phyloP scores from a whole-genome alignment of 2,113 vertebrate species.

The Hiodon alosoides region DNA sequence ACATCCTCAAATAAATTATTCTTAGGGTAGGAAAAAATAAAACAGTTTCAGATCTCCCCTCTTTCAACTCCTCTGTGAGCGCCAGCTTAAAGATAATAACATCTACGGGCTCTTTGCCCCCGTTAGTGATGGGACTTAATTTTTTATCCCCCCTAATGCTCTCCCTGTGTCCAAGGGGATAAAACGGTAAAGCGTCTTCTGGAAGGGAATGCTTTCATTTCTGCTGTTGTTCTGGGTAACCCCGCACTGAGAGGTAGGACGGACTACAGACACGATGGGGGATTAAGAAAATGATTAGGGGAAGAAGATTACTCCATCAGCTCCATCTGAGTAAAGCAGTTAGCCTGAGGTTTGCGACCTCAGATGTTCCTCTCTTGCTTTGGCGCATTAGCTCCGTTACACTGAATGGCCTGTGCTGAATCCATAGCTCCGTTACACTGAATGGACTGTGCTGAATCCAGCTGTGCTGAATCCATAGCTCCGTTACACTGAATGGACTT shows the following conservation, averaged over 20 bases:
- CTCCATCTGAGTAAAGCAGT: not conserved
- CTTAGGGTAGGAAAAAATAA: not conserved
- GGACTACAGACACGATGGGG: not conserved
- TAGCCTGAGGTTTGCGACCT: not conserved
- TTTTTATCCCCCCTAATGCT: not conserved
- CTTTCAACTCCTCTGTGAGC: not conserved
- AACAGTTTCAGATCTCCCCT: not conserved
- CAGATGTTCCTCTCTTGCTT: not conserved
- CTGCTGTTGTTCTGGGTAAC: not conserved
- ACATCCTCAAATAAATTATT: too few relatives aligned
- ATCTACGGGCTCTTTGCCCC: not conserved
- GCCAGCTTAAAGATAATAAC: slow-evolving; percentile 2
- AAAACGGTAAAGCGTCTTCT: not conserved
- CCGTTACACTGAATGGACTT: too few relatives aligned
- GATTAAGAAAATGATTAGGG: not conserved
- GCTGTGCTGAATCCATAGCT: too few relatives aligned
- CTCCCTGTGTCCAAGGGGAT: not conserved
- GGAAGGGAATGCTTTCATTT: not conserved
- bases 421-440: not conserved
- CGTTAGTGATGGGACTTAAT: not conserved
- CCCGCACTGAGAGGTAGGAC: not conserved
- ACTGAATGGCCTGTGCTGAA: not conserved
- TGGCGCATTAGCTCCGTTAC: too few relatives aligned
- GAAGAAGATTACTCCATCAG: not conserved
- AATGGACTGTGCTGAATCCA: not conserved